phyloP scores from a whole-genome alignment of 2,888 invertebrate genomes.

The Nemurella pictetii region DNA sequence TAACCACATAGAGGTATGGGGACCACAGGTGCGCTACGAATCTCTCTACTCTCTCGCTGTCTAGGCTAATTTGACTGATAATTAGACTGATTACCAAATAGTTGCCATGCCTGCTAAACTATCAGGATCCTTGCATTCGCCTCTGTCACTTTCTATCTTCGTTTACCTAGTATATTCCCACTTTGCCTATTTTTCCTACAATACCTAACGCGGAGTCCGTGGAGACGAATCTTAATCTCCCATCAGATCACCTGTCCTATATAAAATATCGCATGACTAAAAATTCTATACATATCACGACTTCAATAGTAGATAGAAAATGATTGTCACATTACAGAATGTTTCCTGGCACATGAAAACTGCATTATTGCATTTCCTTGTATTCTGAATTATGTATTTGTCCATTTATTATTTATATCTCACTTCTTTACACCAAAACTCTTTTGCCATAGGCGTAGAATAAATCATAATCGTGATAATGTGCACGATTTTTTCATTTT shows the following conservation, averaged over 20 bases:
- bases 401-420: neutral
- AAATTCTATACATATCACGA: too few species aligned
- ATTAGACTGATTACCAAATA: neutral
- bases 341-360: neutral
- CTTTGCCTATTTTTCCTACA: too few species aligned
- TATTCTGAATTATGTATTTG: neutral
- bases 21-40: slow-evolving; percentile 64
- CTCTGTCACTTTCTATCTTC: neutral
- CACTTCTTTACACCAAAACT: neutral
- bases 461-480: neutral
- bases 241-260: too few species aligned
- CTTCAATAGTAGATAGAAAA: neutral
- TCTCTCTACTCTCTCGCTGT: slow-evolving; percentile 38
- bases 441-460: neutral
- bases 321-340: neutral
- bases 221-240: too few species aligned
- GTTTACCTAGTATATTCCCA: neutral
- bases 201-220: too few species aligned
- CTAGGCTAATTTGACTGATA: neutral
- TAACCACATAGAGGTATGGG: slow-evolving; percentile 90
- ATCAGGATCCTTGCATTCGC: neutral
- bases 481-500: neutral
- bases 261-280: too few species aligned
- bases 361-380: neutral
- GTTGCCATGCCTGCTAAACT: neutral